Base-by-base conservation (phyloP, 1,140 invertebrate genomes). In the Ceratosolen solmsi region DNA sequence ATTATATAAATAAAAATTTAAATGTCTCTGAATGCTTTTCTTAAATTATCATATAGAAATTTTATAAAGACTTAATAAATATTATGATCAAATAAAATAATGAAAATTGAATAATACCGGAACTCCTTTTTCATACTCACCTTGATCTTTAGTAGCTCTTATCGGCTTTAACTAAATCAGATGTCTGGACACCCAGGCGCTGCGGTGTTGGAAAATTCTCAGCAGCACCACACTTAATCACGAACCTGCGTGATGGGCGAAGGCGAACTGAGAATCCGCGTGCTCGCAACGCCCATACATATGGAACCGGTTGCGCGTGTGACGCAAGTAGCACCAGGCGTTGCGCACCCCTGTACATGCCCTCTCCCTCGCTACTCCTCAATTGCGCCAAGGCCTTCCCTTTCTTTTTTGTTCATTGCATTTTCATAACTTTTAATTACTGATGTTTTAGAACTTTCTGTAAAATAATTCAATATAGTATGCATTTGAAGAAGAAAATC, bases 271-370 rank as follows among this genome's bases (percentile, higher is more conserved):
- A 81, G 5, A 54, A 63, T 71, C 80, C 74, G 30, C 80, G 80
- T 77, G 80, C 51, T 46, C 38, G 27, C 22, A 8, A 20, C 72
- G 22, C 15, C 63, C 36, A 77, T 77, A 77, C 63, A 77, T 82
- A 71, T n/a, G 74, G 49, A 72, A 82, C 80, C 80, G 80, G 80
- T 82, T 82, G 80, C 80, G 63, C 80, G 56, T 46, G 63, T 82
- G 73, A 82, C 80, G 80, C 80, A 82, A 72, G 65, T 73, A 33
- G 60, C 17, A 49, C 17, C 2, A 5, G 11, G n/a, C 63, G 11
- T 38, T 38, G 36, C 65, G 27, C 84, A 84, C 60, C 85, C 84
- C 41, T 58, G 1, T 3, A 11, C 8, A 22, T 33, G 0, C 88
- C 89, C 2, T 1, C 17, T 41, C 8, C 49, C 27, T 3, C 46